phyloP scores from a whole-genome alignment of 2,113 vertebrate genomes.

The Cathartes aura region DNA sequence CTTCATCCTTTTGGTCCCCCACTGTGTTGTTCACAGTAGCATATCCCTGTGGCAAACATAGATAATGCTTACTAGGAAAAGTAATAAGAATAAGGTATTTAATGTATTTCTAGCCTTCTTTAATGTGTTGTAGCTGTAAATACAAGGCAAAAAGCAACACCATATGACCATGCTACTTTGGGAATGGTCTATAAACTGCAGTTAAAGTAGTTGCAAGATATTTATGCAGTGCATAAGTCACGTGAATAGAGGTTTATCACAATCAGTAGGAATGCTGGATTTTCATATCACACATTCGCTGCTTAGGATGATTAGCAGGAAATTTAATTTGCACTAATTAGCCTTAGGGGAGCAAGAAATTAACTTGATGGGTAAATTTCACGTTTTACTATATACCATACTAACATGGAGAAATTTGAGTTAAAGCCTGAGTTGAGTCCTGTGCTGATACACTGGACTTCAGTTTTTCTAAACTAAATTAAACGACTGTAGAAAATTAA shows the following conservation, averaged over 20 bases:
- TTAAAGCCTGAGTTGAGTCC: constrained; percentile 8
- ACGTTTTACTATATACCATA: constrained; percentile 26
- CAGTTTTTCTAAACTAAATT: constrained; percentile 49
- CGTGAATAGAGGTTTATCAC: constrained; percentile 54
- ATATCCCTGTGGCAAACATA: background rate
- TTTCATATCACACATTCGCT: constrained; percentile 62
- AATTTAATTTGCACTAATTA: constrained; percentile 75
- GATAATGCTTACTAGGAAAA: background rate
- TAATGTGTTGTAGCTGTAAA: background rate
- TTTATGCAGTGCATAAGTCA: constrained; percentile 32
- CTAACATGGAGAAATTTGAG: constrained; percentile 9
- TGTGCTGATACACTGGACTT: constrained; percentile 3
- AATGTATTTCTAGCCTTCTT: background rate
- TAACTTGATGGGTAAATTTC: constrained; percentile 66
- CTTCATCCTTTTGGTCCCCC: background rate
- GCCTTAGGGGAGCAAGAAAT: constrained; percentile 68
- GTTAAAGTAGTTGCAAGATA: constrained; percentile 44
- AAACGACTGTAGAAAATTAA: constrained; percentile 14
- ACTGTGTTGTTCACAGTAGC: background rate
- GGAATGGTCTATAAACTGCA: background rate
- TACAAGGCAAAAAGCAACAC: background rate
- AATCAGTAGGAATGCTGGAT: constrained; percentile 55
- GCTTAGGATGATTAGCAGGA: constrained; percentile 69
- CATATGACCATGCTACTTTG: background rate
- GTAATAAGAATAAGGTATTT: background rate